phyloP scores from a whole-genome alignment of 2,797 vertebrate genomes.

The Channallabes apus region DNA sequence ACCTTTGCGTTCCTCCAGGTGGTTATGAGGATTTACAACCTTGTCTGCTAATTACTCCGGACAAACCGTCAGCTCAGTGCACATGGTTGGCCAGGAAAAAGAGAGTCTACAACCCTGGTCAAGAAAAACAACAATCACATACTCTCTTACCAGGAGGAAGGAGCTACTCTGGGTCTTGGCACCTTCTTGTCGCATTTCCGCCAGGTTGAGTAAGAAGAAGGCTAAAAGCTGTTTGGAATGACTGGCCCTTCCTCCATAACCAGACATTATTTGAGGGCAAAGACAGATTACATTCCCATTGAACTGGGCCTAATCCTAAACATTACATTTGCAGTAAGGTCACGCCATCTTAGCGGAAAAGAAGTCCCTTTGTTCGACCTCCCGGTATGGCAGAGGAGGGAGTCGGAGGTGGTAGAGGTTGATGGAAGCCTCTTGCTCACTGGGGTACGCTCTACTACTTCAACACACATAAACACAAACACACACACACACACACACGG shows the following conservation, averaged over 20 bases:
- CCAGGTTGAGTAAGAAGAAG: conserved; percentile 1
- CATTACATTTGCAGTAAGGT: conserved; percentile 43
- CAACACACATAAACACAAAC: conserved; percentile 50
- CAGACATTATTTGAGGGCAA: conserved; percentile 43
- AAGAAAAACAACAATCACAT: conserved; percentile 9
- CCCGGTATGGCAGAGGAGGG: conserved; percentile 24
- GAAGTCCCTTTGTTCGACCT: conserved; percentile 49
- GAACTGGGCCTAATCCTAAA: conserved; percentile 45
- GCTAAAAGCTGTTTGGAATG: conserved; percentile 27
- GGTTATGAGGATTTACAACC: conserved; percentile 57
- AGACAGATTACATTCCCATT: conserved; percentile 38
- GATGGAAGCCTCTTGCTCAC: conserved; percentile 21
- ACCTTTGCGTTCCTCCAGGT: conserved; percentile 51
- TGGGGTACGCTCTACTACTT: conserved; percentile 57
- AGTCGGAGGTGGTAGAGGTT: conserved; percentile 35
- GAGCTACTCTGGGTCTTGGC: neutral
- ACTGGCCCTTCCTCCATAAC: conserved; percentile 32
- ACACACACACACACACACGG: neutral
- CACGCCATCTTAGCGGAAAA: conserved; percentile 34
- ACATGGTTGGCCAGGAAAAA: conserved; percentile 73
- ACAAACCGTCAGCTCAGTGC: conserved; percentile 81
- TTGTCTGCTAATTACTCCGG: conserved; percentile 67
- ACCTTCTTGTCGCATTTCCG: conserved; percentile 9
- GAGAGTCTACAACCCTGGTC: conserved; percentile 30
- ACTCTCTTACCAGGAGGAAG: neutral